A percentile compares a stretch with the other conserved stretches of the same genome.
Evolutionary conservation across 2,888 invertebrate species (phyloP).

Genomic region (Chydorus sphaericus): DNA sequence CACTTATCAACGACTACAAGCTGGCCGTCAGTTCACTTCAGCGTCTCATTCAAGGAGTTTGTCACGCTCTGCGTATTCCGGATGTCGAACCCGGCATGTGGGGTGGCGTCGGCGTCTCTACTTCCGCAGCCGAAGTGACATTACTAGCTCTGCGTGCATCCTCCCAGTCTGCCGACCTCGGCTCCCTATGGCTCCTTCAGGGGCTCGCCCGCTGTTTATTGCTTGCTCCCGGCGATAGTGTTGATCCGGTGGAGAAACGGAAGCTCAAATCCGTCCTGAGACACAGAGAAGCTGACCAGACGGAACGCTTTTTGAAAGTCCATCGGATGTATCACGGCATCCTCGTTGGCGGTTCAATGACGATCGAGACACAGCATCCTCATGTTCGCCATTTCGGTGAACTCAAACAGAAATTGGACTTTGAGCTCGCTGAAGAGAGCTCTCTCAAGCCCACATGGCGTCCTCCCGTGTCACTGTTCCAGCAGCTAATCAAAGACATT

Average conservation of each 20-base stretch:
- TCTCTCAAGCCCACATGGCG: slow-evolving; percentile 2
- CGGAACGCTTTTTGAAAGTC: neutral
- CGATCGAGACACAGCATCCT: slow-evolving; percentile 21
- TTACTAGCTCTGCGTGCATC: neutral
- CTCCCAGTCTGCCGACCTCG: neutral
- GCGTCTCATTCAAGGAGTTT: neutral
- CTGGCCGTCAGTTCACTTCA: neutral
- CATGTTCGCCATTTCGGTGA: slow-evolving; percentile 20
- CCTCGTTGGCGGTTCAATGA: slow-evolving; percentile 21
- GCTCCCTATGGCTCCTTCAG: slow-evolving; percentile 4
- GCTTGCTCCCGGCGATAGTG: neutral
- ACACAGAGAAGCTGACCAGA: slow-evolving; percentile 14
- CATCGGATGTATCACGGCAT: slow-evolving; percentile 17
- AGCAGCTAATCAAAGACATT: slow-evolving; percentile 30
- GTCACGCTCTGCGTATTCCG: neutral
- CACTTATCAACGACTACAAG: neutral
- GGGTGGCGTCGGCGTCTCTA: neutral
- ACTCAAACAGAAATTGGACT: slow-evolving; percentile 15
- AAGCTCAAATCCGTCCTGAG: neutral
- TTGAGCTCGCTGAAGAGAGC: neutral
- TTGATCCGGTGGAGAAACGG: slow-evolving; percentile 9
- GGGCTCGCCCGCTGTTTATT: slow-evolving; percentile 3
- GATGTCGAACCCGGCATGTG: neutral
- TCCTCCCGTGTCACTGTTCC: neutral
- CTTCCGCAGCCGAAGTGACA: neutral